Conservation (phyloP, 1,140 invertebrate species). For the Metaphire vulgaris region DNA sequence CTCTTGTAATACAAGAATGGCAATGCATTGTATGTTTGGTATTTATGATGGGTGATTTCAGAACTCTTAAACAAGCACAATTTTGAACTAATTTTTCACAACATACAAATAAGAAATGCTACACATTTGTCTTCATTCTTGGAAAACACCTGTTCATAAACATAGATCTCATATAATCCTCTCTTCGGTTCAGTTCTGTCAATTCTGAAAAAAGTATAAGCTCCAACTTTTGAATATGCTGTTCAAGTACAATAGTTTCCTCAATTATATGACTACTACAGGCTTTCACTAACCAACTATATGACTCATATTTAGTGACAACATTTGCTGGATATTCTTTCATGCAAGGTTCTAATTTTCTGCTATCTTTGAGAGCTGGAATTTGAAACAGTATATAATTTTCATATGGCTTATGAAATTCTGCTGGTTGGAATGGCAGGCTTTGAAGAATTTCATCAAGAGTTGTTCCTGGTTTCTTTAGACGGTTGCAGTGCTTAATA, state of each 20-base stretch:
- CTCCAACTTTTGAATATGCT: background rate
- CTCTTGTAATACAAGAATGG: too few relatives aligned
- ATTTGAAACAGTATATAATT: background rate
- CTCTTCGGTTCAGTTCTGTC: background rate
- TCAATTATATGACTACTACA: background rate
- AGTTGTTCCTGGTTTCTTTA: background rate
- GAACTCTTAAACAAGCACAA: background rate
- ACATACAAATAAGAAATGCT: background rate
- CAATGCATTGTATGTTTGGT: too few relatives aligned
- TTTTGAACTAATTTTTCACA: background rate
- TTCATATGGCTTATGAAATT: background rate
- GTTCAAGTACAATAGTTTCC: background rate
- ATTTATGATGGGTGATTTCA: too few relatives aligned
- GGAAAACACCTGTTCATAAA: constrained; percentile 27
- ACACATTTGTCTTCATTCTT: constrained; percentile 29
- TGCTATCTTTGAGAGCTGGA: background rate
- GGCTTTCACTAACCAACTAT: background rate
- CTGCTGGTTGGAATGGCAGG: background rate
- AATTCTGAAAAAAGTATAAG: background rate
- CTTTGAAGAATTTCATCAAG: background rate
- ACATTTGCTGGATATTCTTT: background rate
- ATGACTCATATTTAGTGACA: background rate
- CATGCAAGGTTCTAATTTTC: background rate
- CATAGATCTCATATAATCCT: constrained; percentile 25
- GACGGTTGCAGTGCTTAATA: background rate